These are phyloP conservation scores for Poeciliopsis occidentalis DNA, from an alignment of 2,113 vertebrate genomes.

Conservation along the genomic window DNA sequence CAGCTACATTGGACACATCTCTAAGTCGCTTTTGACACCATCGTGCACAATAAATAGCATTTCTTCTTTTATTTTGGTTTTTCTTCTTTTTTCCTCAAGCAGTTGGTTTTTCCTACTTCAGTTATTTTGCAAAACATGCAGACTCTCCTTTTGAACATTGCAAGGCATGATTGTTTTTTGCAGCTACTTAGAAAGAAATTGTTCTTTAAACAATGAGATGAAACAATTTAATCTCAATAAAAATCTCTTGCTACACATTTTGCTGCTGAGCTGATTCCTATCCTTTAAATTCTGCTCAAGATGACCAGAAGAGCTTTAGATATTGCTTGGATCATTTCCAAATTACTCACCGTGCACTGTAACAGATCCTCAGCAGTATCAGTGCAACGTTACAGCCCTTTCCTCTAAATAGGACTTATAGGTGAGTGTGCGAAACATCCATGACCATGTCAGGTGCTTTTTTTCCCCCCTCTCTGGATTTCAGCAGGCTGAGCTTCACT, in stretches of 20 bases:
- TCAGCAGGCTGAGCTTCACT: slow-evolving; percentile 36
- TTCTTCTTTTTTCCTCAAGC: slow-evolving; percentile 23
- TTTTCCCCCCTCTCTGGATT: slow-evolving; percentile 28
- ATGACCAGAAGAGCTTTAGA: slow-evolving; percentile 39
- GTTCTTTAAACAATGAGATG: slow-evolving; percentile 67
- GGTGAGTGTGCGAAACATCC: slow-evolving; percentile 53
- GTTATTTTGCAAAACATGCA: slow-evolving; percentile 43
- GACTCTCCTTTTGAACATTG: slow-evolving; percentile 35
- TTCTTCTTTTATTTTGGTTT: slow-evolving; percentile 34
- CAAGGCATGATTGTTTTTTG: slow-evolving; percentile 25
- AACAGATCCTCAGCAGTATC: slow-evolving; percentile 34
- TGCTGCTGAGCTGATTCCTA: slow-evolving; percentile 20
- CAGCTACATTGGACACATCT: slow-evolving; percentile 57
- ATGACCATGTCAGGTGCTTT: slow-evolving; percentile 39
- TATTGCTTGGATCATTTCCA: slow-evolving; percentile 45
- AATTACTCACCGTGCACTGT: slow-evolving; percentile 28
- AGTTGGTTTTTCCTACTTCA: slow-evolving; percentile 26
- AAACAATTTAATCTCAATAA: slow-evolving; percentile 52
- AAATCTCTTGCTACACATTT: slow-evolving; percentile 38
- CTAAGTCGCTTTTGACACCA: slow-evolving; percentile 38
- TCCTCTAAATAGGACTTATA: slow-evolving; percentile 23
- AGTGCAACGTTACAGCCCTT: slow-evolving; percentile 25
- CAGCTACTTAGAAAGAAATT: slow-evolving; percentile 50
- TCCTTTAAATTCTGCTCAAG: slow-evolving; percentile 45
- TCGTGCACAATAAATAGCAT: slow-evolving; percentile 42